Base-by-base conservation (phyloP, 2,113 vertebrate species). In the Pangasianodon hypophthalmus region DNA sequence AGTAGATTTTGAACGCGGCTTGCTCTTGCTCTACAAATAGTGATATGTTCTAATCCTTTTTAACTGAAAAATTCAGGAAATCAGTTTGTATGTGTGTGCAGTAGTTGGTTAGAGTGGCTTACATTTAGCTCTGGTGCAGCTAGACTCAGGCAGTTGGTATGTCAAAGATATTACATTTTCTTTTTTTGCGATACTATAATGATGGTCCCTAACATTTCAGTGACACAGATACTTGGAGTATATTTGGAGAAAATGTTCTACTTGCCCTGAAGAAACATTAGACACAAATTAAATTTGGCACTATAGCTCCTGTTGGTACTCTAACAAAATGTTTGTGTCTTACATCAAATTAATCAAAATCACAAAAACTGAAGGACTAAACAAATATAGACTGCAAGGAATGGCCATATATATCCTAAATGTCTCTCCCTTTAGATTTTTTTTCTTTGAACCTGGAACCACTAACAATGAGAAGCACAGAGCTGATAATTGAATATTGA, bases 401-500 rank as follows among this genome's bases (percentile, higher is more conserved):
- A 50, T 50, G 11, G 14, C 24, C 77, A 29, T 18, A 9, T 54
- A 18, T 32, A 82, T 82, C 6, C 29, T 11, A 18, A 16, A 54
- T 29, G 7, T 11, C 32, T 60, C 21, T 60, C 21, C 4, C 1
- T 44, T 60, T 44, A 54, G 50, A 81, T 54, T 80, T 16, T 75
- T 50, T 48, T 16, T 8, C 19, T 80, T 24, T 19, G 9, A 84
- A 11, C 32, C 21, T 84, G 81, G 32, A 84, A 84, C n/a, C 54
- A 44, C 4, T 4, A 84, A 84, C 54, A 84, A 41, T 84, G 21
- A 62, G 58, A 84, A 84, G 81, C 54, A 44, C 77, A 88, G 48
- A 80, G 32, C 80, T 84, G 71, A 87, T 91, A 91, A 91, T 85
- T 91, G 60, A 92, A 92, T 91, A 91, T 88, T 84, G 90, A 92